Base-by-base conservation (phyloP, 2,888 invertebrate genomes). In the Cryptophagus acutangulus region DNA sequence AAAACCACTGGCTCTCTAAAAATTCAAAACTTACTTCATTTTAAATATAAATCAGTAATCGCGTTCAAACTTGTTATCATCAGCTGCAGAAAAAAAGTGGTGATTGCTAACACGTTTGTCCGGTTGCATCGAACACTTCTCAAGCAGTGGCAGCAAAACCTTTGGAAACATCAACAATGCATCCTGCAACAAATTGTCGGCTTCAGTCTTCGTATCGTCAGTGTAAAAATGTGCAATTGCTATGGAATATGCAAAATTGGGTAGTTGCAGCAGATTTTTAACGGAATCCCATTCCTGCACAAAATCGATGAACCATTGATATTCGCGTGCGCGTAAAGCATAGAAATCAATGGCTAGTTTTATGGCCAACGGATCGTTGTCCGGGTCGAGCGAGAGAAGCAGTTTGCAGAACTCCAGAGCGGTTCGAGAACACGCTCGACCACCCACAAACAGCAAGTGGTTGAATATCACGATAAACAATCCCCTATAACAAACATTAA, bases 381-480 rank as follows among this genome's bases (percentile, higher is more conserved):
- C 79, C 1, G 86, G 84, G 65, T 87, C 85, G 35, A 88, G 68
- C 9, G 81, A 81, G 39, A 90, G 71, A n/a, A 92, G 70, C 30
- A 91, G 67, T 69, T 92, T 92, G 62, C 86, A 84, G 52, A 89
- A 78, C 67, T 93, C 91, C 51, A 92, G 72, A n/a, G 91, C 85
- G 1, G 92, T 91, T 47, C 89, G 76, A 59, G 84, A 82, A 66
- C 89, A 90, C 3, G 89, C 87, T 47, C 86, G 74, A 44, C 82
- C 82, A 17, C 87, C 85, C 39, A 90, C 77, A 61, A 84, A 86
- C 40, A 77, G 74, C 45, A 90, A 72, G 64, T 90, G 88, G 58
- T 86, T 86, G 64, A 90, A 90, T 15, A 92, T 67, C 0, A 87
- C 81, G 40, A 91, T 77, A 62, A 80, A 91, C 47, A 92, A 75